A percentile compares a stretch with the other conserved stretches of the same genome.
Evolutionary conservation across 2,888 invertebrate species (phyloP).

Genomic region (Chrysotoxum bicinctum): DNA sequence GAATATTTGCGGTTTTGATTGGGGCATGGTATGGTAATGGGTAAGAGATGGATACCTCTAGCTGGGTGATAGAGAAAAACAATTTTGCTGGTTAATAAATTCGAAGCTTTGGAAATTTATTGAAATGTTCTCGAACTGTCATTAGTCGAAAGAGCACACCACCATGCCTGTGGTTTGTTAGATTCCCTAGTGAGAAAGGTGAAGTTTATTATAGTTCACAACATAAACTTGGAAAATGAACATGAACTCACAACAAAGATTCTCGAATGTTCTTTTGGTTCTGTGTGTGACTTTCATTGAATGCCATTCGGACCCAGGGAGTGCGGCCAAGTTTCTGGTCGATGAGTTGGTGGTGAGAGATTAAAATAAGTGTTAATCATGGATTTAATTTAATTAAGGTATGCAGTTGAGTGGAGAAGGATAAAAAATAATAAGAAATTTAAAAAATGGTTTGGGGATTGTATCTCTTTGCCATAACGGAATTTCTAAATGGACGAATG

Average conservation of each 20-base stretch:
- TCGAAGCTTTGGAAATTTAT: slow-evolving; percentile 59
- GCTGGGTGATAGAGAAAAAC: background rate
- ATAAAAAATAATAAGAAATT: background rate
- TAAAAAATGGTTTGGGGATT: background rate
- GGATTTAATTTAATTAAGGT: background rate
- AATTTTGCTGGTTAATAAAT: slow-evolving; percentile 53
- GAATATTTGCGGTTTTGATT: slow-evolving; percentile 24
- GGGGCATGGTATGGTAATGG: background rate
- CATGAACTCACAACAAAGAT: slow-evolving; percentile 5
- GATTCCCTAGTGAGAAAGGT: background rate
- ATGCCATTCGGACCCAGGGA: background rate
- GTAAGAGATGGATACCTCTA: background rate
- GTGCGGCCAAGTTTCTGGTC: background rate
- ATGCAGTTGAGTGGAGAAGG: background rate
- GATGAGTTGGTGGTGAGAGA: background rate
- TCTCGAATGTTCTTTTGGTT: background rate
- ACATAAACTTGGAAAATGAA: slow-evolving; percentile 18
- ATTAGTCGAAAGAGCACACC: slow-evolving; percentile 7
- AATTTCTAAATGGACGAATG: too few species aligned
- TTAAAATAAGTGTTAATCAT: slow-evolving; percentile 11
- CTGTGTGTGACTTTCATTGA: background rate
- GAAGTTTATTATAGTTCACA: slow-evolving; percentile 5
- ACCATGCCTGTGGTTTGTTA: slow-evolving; percentile 16
- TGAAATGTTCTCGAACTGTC: slow-evolving; percentile 45
- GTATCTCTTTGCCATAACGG: too few species aligned